phyloP scores from a whole-genome alignment of 2,888 invertebrate species.

The Odontocolon sp. region DNA sequence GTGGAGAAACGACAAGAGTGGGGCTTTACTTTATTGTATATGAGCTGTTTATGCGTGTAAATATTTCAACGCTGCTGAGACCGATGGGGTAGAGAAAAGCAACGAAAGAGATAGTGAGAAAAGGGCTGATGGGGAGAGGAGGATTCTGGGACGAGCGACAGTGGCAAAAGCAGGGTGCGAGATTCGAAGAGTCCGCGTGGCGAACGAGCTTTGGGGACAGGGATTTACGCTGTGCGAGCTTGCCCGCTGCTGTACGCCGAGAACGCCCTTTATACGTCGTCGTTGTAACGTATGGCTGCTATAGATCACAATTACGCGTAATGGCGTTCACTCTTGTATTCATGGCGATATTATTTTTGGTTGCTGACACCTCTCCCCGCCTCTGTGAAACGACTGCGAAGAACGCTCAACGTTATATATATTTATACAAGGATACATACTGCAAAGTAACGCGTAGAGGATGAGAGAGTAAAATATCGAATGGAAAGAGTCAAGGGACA shows the following conservation, averaged over 20 bases:
- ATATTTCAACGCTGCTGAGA: constrained; percentile 70
- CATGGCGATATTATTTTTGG: constrained; percentile 78
- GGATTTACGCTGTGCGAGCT: constrained; percentile 73
- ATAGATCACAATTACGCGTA: constrained; percentile 80
- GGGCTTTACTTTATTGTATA: constrained; percentile 68
- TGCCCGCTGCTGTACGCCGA: constrained; percentile 35
- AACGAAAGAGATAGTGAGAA: neutral
- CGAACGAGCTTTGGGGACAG: constrained; percentile 64
- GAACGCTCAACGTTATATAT: constrained; percentile 29
- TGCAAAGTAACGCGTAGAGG: neutral
- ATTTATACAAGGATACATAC: constrained; percentile 32
- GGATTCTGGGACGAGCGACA: constrained; percentile 43
- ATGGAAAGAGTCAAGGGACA: neutral
- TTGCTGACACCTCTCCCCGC: constrained; percentile 61
- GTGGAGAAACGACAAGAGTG: constrained; percentile 26
- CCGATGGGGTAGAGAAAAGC: constrained; percentile 16
- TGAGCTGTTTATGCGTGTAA: constrained; percentile 74
- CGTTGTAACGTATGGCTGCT: constrained; percentile 76
- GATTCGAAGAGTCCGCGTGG: constrained; percentile 53
- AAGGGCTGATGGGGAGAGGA: neutral
- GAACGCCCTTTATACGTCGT: constrained; percentile 77
- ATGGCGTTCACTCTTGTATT: constrained; percentile 78
- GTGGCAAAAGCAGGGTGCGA: constrained; percentile 42
- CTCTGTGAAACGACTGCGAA: constrained; percentile 24
- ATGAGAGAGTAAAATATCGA: constrained; percentile 14